Conservation (phyloP, 2,888 invertebrate genomes). For the Xanthostigma xanthostigma region DNA sequence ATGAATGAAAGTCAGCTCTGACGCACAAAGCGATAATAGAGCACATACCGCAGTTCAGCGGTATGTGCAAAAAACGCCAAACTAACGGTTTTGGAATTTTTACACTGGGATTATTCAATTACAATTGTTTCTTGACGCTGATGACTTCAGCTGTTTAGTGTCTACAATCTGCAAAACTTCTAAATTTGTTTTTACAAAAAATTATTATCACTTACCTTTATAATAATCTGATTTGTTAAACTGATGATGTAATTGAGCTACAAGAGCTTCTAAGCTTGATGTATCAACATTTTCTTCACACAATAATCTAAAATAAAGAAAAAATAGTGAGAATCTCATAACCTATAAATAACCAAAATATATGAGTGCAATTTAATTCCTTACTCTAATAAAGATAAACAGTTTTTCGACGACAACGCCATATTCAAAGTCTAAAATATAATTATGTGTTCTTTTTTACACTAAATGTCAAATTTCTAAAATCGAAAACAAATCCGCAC, state of each 20-base stretch:
- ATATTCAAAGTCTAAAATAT: constrained; percentile 16
- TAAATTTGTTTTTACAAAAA: constrained; percentile 1
- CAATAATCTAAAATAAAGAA: constrained; percentile 41
- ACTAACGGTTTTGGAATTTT: too few relatives aligned
- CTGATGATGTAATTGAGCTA: constrained; percentile 59
- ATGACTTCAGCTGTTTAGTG: too few relatives aligned
- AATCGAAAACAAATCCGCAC: too few relatives aligned
- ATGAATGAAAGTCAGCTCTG: too few relatives aligned
- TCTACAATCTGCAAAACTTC: too few relatives aligned
- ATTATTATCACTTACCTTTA: constrained; percentile 39
- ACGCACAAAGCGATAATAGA: too few relatives aligned
- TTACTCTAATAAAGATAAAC: constrained; percentile 33
- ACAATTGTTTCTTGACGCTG: too few relatives aligned
- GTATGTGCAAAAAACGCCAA: too few relatives aligned
- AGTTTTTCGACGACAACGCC: constrained; percentile 34
- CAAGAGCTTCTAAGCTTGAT: constrained; percentile 60
- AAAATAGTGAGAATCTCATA: constrained; percentile 7
- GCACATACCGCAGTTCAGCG: too few relatives aligned
- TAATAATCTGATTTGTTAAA: constrained; percentile 67
- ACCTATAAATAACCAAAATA: constrained; percentile 1
- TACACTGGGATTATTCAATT: background rate
- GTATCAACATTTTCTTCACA: constrained; percentile 58
- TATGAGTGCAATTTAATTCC: background rate
- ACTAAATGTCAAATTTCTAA: too few relatives aligned
- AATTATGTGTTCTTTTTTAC: background rate